Percentiles rank a stretch among this genome's conserved stretches.
Evolutionary conservation across 30 jellyfish, hydroid and myxozoan genomes (phyloP).

Genomic region (Pseudorhiza aurosa): DNA sequence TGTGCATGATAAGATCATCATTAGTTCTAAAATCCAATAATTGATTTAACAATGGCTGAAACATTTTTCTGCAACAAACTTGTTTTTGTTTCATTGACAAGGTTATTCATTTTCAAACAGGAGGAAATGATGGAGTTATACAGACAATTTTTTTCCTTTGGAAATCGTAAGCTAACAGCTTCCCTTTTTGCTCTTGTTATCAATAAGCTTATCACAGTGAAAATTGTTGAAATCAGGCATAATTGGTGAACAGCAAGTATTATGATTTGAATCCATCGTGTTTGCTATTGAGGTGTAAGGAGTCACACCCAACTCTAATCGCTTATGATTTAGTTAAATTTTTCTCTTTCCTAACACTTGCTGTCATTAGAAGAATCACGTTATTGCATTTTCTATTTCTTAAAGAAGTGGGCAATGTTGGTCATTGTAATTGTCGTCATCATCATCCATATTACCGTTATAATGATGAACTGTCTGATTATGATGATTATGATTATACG

Average conservation of each 20-base stretch:
- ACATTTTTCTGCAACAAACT: too few relatives aligned
- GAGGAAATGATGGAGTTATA: slow-evolving; percentile 72
- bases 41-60: too few relatives aligned
- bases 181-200: not conserved
- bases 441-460: slow-evolving; percentile 71
- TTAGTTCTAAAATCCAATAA: too few relatives aligned
- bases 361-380: not conserved
- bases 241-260: not conserved
- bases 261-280: not conserved
- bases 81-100: too few relatives aligned
- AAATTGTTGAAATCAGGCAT: not conserved
- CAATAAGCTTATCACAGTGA: not conserved
- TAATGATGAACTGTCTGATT: slow-evolving; percentile 85
- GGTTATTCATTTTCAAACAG: too few relatives aligned
- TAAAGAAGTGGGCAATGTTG: slow-evolving; percentile 5
- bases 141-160: slow-evolving; percentile 55
- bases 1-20: too few relatives aligned
- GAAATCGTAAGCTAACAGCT: slow-evolving; percentile 43
- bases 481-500: slow-evolving; percentile 87
- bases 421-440: slow-evolving; percentile 63
- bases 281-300: too few relatives aligned
- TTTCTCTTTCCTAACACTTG: not conserved
- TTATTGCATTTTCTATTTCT: not conserved
- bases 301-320: too few relatives aligned
- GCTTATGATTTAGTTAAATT: too few relatives aligned